phyloP scores from a whole-genome alignment of 2,113 vertebrate genomes.

The Pomatostomus ruficeps region DNA sequence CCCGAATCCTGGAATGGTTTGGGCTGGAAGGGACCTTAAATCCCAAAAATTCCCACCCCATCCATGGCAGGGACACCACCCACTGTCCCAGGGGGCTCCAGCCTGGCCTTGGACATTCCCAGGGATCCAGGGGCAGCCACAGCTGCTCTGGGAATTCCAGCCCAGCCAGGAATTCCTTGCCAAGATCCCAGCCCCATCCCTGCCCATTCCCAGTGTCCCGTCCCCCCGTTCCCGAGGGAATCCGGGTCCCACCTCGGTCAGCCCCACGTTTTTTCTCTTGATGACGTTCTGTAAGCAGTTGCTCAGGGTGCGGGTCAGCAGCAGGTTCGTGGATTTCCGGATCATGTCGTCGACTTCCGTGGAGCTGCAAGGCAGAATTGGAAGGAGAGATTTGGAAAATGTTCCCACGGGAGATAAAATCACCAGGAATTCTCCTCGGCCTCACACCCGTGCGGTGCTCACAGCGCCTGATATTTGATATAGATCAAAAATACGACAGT shows the following conservation, averaged over 20 bases:
- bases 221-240: background rate
- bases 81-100: rapidly evolving
- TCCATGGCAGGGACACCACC: background rate
- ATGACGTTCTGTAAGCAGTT: slow-evolving; percentile 92
- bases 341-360: slow-evolving; percentile 98
- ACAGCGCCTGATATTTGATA: rapidly evolving
- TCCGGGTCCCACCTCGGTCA: slow-evolving; percentile 81
- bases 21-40: background rate
- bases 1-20: background rate
- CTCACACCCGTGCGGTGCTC: rapidly evolving
- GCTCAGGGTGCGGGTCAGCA: slow-evolving; percentile 92
- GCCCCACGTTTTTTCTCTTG: slow-evolving; percentile 91
- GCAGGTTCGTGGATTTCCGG: slow-evolving; percentile 92
- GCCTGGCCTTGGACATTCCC: rapidly evolving
- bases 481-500: rapidly evolving
- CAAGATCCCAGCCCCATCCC: background rate
- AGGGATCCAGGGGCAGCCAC: background rate
- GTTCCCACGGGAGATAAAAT: rapidly evolving
- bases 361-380: slow-evolving; percentile 71
- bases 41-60: background rate
- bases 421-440: background rate
- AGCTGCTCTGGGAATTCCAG: background rate
- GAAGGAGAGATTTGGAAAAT: background rate
- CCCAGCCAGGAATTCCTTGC: background rate
- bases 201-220: background rate